Base-by-base conservation (phyloP, 37 sponge, comb jelly and placozoan species). In the Beroe ovata region DNA sequence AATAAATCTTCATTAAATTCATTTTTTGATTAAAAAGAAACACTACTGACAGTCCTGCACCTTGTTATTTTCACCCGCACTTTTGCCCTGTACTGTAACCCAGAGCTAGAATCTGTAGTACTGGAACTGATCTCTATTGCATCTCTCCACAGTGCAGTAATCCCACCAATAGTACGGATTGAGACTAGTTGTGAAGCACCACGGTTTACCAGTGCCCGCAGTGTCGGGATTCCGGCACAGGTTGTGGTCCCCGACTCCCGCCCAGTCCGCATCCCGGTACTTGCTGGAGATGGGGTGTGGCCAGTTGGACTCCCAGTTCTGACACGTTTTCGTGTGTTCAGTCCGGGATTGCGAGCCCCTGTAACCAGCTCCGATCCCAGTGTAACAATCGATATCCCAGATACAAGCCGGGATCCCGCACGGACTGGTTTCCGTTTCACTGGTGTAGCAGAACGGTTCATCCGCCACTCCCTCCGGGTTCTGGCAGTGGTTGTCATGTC, bases 401-500 rank as follows among this genome's bases (percentile, higher is more conserved):
- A 77, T 8, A 36, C 84, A 77, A 8, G n/a, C 35, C 21, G 84
- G 84, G 28, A 77, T 77, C 22, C 33, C 84, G 21, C 84, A 77
- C 18, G 26, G 36, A 6, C 33, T 35, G 6, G 84, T 42, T 42
- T 77, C 84, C 23, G 84, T 77, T 77, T 77, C 84, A 36, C 84
- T 77, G 84, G 33, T 77, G 84, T 77, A 77, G 38, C 84, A 77
- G 84, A 77, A 77, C 4, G 84, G 84, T 41, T 77, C 14, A 54
- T 33, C 84, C 19, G 28, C 28, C 29, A 14, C 11, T 42, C 84
- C 84, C 25, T 77, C 28, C 16, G 84, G 84, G 47, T 77, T 77
- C 84, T 77, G 84, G 54, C 84, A 77, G 84, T 40, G 41, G 84
- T 38, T 30, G 84, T 77, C 41, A n/a, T n/a, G n/a, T 2, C 54